A percentile compares a stretch with the other conserved stretches of the same genome.
These are phyloP conservation scores for Dichetophora obliterata DNA, from an alignment of 2,888 invertebrate genomes.

Conservation along the genomic window DNA sequence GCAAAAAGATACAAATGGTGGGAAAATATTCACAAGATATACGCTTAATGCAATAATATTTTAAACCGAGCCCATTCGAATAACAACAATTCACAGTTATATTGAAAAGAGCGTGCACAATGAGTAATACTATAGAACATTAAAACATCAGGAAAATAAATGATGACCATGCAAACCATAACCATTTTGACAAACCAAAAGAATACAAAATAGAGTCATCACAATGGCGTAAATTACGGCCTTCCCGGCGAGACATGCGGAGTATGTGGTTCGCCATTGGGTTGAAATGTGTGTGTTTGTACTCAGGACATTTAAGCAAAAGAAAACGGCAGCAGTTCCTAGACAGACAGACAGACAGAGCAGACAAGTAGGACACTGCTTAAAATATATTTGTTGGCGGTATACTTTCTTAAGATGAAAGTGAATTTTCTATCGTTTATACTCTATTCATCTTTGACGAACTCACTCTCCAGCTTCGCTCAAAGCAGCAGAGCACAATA, in stretches of 20 bases:
- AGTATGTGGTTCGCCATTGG: neutral
- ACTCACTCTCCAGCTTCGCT: too few species aligned
- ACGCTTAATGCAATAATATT: neutral
- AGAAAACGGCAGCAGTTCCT: neutral
- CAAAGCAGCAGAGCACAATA: too few species aligned
- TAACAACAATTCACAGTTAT: slow-evolving; percentile 33
- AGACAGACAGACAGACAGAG: neutral
- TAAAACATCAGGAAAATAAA: neutral
- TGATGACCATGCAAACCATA: slow-evolving; percentile 23
- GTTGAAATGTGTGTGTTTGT: neutral
- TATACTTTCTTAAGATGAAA: slow-evolving; percentile 37
- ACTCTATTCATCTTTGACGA: too few species aligned
- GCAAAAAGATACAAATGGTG: neutral
- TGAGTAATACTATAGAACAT: neutral
- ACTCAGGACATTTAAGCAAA: neutral
- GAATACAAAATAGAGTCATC: slow-evolving; percentile 25
- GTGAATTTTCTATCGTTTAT: slow-evolving; percentile 13
- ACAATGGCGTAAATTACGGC: slow-evolving; percentile 31
- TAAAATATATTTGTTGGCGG: slow-evolving; percentile 20
- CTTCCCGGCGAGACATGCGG: slow-evolving; percentile 10
- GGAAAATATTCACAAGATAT: slow-evolving; percentile 9
- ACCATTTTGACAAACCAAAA: neutral
- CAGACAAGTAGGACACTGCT: neutral
- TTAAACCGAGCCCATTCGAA: neutral
- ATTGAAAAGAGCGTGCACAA: neutral